Evolutionary conservation across 2,113 vertebrate genomes (phyloP), one percentile per base, ranked within the genome.

Genomic region (Eptesicus fuscus): DNA sequence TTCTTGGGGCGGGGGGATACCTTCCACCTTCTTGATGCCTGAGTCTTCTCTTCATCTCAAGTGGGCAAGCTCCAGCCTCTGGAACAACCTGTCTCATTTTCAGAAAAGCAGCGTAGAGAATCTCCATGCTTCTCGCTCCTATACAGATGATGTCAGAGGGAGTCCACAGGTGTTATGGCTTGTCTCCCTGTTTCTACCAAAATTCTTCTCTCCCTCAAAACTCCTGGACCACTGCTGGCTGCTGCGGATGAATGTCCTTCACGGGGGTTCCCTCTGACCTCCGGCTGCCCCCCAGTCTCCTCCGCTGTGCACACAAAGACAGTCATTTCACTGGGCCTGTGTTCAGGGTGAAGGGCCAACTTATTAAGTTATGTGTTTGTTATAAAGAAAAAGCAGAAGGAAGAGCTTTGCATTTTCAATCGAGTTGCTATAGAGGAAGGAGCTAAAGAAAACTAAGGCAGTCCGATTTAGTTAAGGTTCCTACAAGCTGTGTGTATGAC

Each of bases 331-430:
- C 25, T 9, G 20, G 17, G 16, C 4, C 0, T 70, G 59, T 78
- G 53, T 53, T 85, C 49, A 69, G 70, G 47, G 8, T n/a, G 30
- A 77, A 73, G 47, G 56, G 18, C 63, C 78, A 49, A 53, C 13
- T 28, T 84, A 53, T 22, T 77, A 82, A 61, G 28, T 71, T 59
- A 23, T 4, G 18, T 37, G 9, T 63, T 86, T 53, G 69, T 89
- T 49, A 11, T 71, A 40, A 80, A 79, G 78, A 80, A 94, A 93
- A 85, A 83, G 17, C 53, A 74, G 74, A 88, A 78, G 30, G n/a
- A 93, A 56, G 88, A 53, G 40, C 28, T 71, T 73, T 49, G 14
- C 32, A 9, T 83, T 88, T 53, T 53, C 6, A 69, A 28, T 77
- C 9, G 28, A 51, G 85, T 67, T 85, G 83, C 61, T 70, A 20